These are phyloP conservation scores for Hiodon alosoides DNA, from an alignment of 2,113 vertebrate species.

Conservation along the genomic window DNA sequence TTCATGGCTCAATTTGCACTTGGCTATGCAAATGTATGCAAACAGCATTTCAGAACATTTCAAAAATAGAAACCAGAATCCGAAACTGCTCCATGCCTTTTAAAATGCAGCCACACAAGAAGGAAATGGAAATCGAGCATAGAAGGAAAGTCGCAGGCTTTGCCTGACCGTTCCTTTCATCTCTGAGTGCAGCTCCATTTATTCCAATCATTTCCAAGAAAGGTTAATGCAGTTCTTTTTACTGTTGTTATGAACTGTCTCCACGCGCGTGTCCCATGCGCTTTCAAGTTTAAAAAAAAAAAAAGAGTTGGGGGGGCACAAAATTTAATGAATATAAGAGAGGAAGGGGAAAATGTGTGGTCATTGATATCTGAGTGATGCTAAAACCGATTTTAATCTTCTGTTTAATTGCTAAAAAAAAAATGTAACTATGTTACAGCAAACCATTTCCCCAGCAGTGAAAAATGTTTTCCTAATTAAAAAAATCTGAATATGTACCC, in stretches of 20 bases:
- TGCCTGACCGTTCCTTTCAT: neutral
- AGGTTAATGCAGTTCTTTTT: conserved; percentile 3
- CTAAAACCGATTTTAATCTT: neutral
- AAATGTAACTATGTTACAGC: neutral
- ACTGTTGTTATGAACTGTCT: neutral
- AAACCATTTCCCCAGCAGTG: neutral
- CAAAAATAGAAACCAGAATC: conserved; percentile 98
- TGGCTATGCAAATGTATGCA: conserved; percentile 99
- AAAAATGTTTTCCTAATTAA: neutral
- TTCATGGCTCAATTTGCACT: conserved; percentile 93
- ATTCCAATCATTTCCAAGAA: conserved; percentile 37
- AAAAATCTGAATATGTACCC: no score
- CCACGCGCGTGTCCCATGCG: neutral
- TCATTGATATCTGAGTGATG: neutral
- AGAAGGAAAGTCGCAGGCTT: conserved; percentile 11
- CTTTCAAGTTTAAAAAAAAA: neutral
- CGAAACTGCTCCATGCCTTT: conserved; percentile 81
- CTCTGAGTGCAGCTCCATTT: conserved; percentile 21
- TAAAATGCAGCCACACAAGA: conserved; percentile 79
- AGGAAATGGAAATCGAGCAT: conserved; percentile 48
- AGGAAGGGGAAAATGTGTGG: neutral
- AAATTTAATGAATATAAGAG: neutral
- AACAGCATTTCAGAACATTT: conserved; percentile 96
- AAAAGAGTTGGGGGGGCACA: neutral
- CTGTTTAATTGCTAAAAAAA: neutral